phyloP scores from a whole-genome alignment of 2,113 vertebrate species.

The Thunnus maccoyii region DNA sequence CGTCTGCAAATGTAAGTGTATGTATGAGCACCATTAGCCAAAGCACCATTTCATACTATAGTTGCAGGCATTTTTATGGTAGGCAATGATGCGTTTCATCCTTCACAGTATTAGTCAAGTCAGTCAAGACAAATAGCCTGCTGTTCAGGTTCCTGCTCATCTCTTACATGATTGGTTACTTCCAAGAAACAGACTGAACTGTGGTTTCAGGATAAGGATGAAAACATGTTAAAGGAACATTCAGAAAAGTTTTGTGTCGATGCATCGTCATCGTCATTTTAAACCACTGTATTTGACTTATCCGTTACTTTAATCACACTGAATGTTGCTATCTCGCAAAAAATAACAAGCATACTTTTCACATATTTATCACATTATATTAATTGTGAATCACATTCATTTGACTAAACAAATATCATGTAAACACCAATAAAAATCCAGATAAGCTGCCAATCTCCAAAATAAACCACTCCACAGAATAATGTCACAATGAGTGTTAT shows the following conservation, averaged over 20 bases:
- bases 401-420: too few species aligned
- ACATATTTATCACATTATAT: too few species aligned
- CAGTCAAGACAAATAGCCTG: not conserved
- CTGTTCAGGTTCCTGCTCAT: slow-evolving; percentile 8
- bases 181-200: not conserved
- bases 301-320: not conserved
- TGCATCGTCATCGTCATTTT: not conserved
- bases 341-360: too few species aligned
- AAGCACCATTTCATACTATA: not conserved
- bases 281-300: not conserved
- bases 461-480: not conserved
- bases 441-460: not conserved
- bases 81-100: not conserved
- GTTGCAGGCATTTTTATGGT: not conserved
- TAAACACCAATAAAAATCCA: too few species aligned
- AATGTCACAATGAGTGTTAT: not conserved
- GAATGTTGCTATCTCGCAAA: too few species aligned
- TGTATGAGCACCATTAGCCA: not conserved
- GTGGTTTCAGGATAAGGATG: not conserved
- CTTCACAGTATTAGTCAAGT: not conserved
- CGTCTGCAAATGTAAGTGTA: not conserved
- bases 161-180: slow-evolving; percentile 13
- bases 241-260: not conserved
- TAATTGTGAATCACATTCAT: too few species aligned
- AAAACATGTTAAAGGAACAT: not conserved